These are phyloP conservation scores for Danio albolineatus DNA, from an alignment of 2,797 vertebrate genomes.

Conservation along the genomic window DNA sequence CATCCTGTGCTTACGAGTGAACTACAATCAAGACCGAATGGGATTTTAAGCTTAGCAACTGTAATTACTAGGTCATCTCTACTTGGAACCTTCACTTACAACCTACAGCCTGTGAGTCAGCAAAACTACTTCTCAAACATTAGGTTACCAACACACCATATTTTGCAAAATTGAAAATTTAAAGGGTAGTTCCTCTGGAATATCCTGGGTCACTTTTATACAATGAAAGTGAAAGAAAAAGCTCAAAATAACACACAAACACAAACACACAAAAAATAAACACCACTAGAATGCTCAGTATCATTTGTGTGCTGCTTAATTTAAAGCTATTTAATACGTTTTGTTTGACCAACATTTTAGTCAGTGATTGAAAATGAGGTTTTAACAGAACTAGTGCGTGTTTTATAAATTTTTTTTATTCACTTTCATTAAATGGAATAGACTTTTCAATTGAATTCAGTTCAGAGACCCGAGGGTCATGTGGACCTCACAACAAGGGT, in stretches of 20 bases:
- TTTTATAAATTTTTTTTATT: background rate
- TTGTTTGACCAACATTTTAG: background rate
- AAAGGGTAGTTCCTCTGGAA: background rate
- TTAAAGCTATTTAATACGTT: background rate
- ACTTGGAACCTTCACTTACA: constrained; percentile 18
- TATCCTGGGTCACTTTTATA: background rate
- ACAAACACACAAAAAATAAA: no score
- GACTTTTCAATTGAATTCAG: background rate
- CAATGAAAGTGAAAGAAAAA: background rate
- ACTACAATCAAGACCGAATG: background rate
- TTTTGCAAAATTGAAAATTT: background rate
- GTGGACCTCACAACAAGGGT: constrained; percentile 29
- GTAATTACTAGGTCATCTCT: constrained; percentile 22
- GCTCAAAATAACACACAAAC: constrained; percentile 5
- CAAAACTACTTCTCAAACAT: constrained; percentile 28
- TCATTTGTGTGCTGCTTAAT: background rate
- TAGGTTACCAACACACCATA: background rate
- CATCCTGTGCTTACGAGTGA: background rate
- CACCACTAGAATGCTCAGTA: background rate
- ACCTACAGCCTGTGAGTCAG: constrained; percentile 22
- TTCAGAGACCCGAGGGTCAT: background rate
- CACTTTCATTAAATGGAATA: background rate
- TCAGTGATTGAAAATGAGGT: background rate
- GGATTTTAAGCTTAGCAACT: constrained; percentile 28
- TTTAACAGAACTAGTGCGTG: background rate